Evolutionary conservation across 2,888 invertebrate genomes (phyloP), one percentile per base, ranked within the genome.

Genomic region (Diachrysia chrysitis): DNA sequence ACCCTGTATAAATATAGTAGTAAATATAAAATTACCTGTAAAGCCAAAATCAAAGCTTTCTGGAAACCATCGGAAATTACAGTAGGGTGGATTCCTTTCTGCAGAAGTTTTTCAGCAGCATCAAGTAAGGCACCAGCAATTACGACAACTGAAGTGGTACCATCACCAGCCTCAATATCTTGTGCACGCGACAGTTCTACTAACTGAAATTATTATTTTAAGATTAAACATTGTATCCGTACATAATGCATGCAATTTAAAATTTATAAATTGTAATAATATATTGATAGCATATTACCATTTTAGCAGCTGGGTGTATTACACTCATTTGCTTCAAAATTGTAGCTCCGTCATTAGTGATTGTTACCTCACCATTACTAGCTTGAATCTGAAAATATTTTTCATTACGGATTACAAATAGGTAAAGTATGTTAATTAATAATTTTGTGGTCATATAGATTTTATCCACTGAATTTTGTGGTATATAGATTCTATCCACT

Each of bases 281-380:
- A 7, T 29, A 29, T 2, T 29, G 10, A 32, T 10, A 10, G 32
- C 17, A 5, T 19, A 12, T 64, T 95, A 98, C 98, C 99, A 99
- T 99, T 96, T 99, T 99, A 21, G 99, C 99, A 80, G 99, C 99
- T 58, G 99, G 99, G 92, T 99, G 99, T 75, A 98, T 96, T 1
- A 99, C 99, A 93, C 98, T 98, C 97, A 99, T 99, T 95, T 99
- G 98, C 92, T 99, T 99, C 70, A 99, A 95, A 93, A 99, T 99
- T 42, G 99, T 99, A 42, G 99, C 99, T 66, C 99, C 99, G 96
- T 99, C 99, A 95, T 99, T 99, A 63, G 99, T 99, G 75, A 99
- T 99, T 2, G 99, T 99, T 0, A 99, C 99, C 96, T 99, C 99
- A 9, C 99, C 99, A 95, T 98, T 99, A 42, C 97, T 97, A 42